These are phyloP conservation scores for Petrophora chlorosata DNA, from an alignment of 2,888 invertebrate species.

Conservation along the genomic window DNA sequence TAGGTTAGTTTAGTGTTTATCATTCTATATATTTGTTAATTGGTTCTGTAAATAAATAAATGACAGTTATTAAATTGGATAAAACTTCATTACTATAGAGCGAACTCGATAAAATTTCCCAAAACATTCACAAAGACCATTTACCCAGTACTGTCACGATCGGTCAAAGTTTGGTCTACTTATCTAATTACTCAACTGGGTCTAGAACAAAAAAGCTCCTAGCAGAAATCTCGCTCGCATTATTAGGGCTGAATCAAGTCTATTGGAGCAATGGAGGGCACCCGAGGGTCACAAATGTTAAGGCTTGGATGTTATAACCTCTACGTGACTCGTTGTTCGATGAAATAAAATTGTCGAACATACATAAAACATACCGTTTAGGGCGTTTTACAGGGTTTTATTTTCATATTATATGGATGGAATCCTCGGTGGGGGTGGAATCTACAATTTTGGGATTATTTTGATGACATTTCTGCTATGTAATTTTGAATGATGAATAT, in stretches of 20 bases:
- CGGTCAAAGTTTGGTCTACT: slow-evolving; percentile 3
- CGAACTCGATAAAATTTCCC: too few relatives aligned
- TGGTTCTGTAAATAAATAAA: too few relatives aligned
- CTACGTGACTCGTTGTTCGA: slow-evolving; percentile 57
- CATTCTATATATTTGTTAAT: too few relatives aligned
- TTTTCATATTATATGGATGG: slow-evolving; percentile 23
- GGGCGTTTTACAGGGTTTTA: slow-evolving; percentile 29
- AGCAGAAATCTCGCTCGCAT: slow-evolving; percentile 40
- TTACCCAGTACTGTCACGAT: too few relatives aligned
- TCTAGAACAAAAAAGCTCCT: slow-evolving; percentile 10
- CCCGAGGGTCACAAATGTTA: slow-evolving; percentile 49
- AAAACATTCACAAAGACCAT: too few relatives aligned
- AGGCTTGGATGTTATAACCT: slow-evolving; percentile 45
- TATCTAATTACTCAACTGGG: slow-evolving; percentile 17
- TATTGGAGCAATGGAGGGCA: slow-evolving; percentile 44
- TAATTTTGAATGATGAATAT: too few relatives aligned
- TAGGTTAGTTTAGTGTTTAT: too few relatives aligned
- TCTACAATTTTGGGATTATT: slow-evolving; percentile 1
- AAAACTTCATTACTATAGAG: too few relatives aligned
- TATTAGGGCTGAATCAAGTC: slow-evolving; percentile 46
- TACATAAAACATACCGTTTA: slow-evolving; percentile 38
- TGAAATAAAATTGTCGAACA: slow-evolving; percentile 47
- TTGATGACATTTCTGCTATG: neutral
- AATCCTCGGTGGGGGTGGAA: slow-evolving; percentile 4
- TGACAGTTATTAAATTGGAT: too few relatives aligned